Conservation (phyloP, 2,113 vertebrate species). For the Lycocorax pyrrhopterus region DNA sequence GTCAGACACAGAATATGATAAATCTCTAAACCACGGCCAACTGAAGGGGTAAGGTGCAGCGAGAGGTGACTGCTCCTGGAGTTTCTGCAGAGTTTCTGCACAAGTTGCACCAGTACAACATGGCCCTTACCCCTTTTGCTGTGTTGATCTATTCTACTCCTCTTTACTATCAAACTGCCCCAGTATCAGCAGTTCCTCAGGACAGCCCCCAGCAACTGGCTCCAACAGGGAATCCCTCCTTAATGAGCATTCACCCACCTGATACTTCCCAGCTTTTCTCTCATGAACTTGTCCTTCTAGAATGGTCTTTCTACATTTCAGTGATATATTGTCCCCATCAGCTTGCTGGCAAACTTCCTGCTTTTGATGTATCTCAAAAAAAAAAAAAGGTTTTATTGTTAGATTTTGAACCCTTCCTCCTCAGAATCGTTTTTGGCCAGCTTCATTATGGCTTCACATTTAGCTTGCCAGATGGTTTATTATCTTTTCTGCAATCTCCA, state of each 20-base stretch:
- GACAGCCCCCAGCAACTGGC: background rate
- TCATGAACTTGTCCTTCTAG: background rate
- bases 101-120: fast-evolving
- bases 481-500: background rate
- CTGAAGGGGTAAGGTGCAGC: background rate
- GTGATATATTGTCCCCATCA: background rate
- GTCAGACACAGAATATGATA: background rate
- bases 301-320: background rate
- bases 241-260: background rate
- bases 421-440: background rate
- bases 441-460: background rate
- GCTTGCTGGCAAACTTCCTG: background rate
- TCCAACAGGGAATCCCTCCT: background rate
- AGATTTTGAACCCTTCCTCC: background rate
- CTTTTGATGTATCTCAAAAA: background rate
- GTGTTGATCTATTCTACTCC: background rate
- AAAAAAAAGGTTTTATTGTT: background rate
- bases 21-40: background rate
- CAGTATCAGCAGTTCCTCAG: background rate
- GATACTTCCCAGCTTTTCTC: background rate
- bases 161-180: background rate
- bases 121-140: background rate
- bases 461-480: background rate
- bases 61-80: background rate
- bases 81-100: background rate